Evolutionary conservation across 1,140 invertebrate species (phyloP), one percentile per base, ranked within the genome.

Genomic region (Halotydeus destructor): DNA sequence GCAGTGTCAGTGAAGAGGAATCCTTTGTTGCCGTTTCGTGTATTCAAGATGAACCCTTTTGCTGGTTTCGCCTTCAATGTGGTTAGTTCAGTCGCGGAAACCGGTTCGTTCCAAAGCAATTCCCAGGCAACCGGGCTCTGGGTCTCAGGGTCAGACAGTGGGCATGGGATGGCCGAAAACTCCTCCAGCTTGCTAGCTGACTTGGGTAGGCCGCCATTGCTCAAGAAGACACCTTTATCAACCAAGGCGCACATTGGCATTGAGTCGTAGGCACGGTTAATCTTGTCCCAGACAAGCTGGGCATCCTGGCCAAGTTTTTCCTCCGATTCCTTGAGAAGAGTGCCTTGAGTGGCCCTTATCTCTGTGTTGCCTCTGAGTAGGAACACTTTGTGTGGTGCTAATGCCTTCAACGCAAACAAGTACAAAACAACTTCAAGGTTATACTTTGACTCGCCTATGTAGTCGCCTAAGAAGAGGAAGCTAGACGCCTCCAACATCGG

Each of bases 101-200:
- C 55, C 9, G 76, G 76, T 60, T 79, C 76, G 59, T 74, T 78
- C 76, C 76, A 78, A 58, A 78, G 67, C 4, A 78, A 57, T 50
- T 78, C 74, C 76, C 76, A 79, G 1, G 75, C 74, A 22, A 77
- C 53, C 11, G 65, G 60, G 56, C 70, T 73, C 52, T 75, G 66
- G 37, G 60, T 55, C 43, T 75, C 69, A 0, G 74, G 74, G 24
- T 70, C 61, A n/a, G 58, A 53, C 28, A 78, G 54, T 2, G 72
- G 71, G 27, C 63, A 59, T 0, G 74, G 38, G 11, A 40, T 26
- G 3, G 11, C 38, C n/a, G 25, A 26, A 14, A 26, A 31, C 22
- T 40, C 30, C 2, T 3, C 19, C 11, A 40, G 8, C 2, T n/a
- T 9, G 8, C 11, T 16, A 5, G 25, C 2, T 32, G 19, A 3